A percentile compares a stretch with the other conserved stretches of the same genome.
Evolutionary conservation across 2,113 vertebrate genomes (phyloP).

Genomic region (Aspiorhynchus laticeps): DNA sequence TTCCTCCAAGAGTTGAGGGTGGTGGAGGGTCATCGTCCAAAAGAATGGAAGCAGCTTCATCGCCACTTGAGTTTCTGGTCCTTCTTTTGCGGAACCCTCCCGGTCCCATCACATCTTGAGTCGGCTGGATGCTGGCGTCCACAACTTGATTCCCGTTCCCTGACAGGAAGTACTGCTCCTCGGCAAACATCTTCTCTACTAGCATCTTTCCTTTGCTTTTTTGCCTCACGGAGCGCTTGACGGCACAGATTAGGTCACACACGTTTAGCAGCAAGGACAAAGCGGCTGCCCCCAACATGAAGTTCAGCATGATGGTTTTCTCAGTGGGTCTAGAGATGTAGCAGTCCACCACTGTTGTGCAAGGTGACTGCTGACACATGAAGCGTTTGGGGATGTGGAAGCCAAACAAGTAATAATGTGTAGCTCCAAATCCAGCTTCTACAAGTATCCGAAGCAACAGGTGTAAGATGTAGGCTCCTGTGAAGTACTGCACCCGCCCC

Average conservation of each 20-base stretch:
- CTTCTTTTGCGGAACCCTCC: slow-evolving; percentile 63
- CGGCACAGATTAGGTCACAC: slow-evolving; percentile 75
- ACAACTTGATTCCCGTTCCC: slow-evolving; percentile 35
- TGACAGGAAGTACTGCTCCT: slow-evolving; percentile 66
- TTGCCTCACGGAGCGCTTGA: slow-evolving; percentile 66
- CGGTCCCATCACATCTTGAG: slow-evolving; percentile 51
- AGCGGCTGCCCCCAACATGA: slow-evolving; percentile 78
- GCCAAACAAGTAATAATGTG: slow-evolving; percentile 89
- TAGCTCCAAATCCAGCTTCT: slow-evolving; percentile 82
- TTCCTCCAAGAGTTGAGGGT: slow-evolving; percentile 36
- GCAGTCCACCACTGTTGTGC: slow-evolving; percentile 89
- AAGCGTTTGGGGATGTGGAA: slow-evolving; percentile 84
- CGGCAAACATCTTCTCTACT: slow-evolving; percentile 61
- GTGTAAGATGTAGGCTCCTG: slow-evolving; percentile 81
- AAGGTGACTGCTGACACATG: slow-evolving; percentile 85
- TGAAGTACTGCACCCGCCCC: slow-evolving; percentile 72
- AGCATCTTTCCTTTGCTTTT: slow-evolving; percentile 65
- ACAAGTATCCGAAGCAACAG: slow-evolving; percentile 80
- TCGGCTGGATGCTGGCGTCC: slow-evolving; percentile 11
- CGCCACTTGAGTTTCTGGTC: slow-evolving; percentile 54
- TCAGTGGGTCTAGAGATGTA: slow-evolving; percentile 94
- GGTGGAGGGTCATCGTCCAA: slow-evolving; percentile 56
- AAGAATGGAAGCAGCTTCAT: slow-evolving; percentile 53
- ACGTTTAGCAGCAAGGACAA: slow-evolving; percentile 84
- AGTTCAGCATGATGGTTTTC: slow-evolving; percentile 88